Evolutionary conservation across 2,888 invertebrate genomes (phyloP), one percentile per base, ranked within the genome.

Genomic region (Tricholauxania praeusta): DNA sequence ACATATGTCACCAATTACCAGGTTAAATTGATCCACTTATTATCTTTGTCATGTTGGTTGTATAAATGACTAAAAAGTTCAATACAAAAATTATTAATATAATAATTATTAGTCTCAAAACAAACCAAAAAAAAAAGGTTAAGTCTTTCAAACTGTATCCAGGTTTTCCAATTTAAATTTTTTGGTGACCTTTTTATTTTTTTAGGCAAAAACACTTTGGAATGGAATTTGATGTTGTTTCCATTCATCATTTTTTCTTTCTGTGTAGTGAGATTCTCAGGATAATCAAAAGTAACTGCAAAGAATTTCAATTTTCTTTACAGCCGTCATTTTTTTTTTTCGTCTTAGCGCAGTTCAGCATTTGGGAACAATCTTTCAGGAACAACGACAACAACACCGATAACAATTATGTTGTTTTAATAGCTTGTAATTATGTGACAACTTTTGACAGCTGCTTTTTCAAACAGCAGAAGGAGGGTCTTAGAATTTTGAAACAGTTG

Each of bases 401-500:
- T 73, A 77, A 79, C 78, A 79, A 77, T 78, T 78, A 77, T 75
- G 77, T 78, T 79, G 76, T 78, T 73, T 73, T 79, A 79, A 79
- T 78, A 76, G 77, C 74, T 78, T 77, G 78, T 78, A 79, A 79
- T 79, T 78, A 79, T 78, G 79, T 79, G 79, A 79, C 78, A 79
- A 79, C 76, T 79, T 77, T 76, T 76, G 78, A 77, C 78, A 78
- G 77, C 75, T 72, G 39, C 39, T 39, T 39, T 39, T 39, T 39
- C 39, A 39, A 39, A 28, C 28, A 28, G 28, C 3, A 19, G 53
- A 53, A 14, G 53, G 19, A 17, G 53, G n/a, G n/a, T n/a, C n/a
- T 19, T 53, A 15, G 15, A 53, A 17, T 53, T n/a, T 53, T 15
- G 10, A 39, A 39, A 39, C 39, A 39, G 39, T 39, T 39, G 39